Evolutionary conservation across 2,888 invertebrate genomes (phyloP), one percentile per base, ranked within the genome.

Genomic region (Myopa tessellatipennis): DNA sequence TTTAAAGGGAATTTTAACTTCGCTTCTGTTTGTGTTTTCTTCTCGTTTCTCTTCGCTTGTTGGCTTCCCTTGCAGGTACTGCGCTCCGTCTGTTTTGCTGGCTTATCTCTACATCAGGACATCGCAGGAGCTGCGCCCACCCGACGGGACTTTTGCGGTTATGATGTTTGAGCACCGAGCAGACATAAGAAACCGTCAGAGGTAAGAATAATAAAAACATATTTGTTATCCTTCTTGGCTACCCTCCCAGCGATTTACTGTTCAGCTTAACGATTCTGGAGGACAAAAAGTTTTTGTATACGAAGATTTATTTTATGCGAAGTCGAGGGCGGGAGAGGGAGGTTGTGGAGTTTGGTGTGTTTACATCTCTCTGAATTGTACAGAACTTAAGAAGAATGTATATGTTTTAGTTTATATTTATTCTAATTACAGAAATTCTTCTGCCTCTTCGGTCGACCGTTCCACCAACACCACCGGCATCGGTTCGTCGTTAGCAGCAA

Each of bases 81-180:
- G 89, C 77, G 89, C 86, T 4, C 89, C 89, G 45, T 84, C 88
- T 16, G 83, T 92, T 4, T 88, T 93, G 70, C 91, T 93, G 78
- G 91, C 92, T 4, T 93, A 93, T 85, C 88, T 94, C 45, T 93
- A 92, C 84, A 92, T 93, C 68, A 90, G 92, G 83, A 91, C 93
- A 70, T 92, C 93, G 0, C 90, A 92, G 63, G 93, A 93, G 84
- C 85, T 94, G 55, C 90, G 92, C 67, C 89, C 89, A 6, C 91
- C 90, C 34, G 91, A 91, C 78, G 91, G 90, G 18, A 90, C 91
- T 8, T 86, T 91, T 72, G 90, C 91, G 3, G 90, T 92, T 14
- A 91, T 92, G 86, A 90, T 92, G 88, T 91, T 90, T 83, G 91
- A 92, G 81, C 89, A 91, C 70, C 88, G 91, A 36, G 86, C 87